Evolutionary conservation across 2,888 invertebrate species (phyloP).

Genomic region (Trichopoda pennipes): DNA sequence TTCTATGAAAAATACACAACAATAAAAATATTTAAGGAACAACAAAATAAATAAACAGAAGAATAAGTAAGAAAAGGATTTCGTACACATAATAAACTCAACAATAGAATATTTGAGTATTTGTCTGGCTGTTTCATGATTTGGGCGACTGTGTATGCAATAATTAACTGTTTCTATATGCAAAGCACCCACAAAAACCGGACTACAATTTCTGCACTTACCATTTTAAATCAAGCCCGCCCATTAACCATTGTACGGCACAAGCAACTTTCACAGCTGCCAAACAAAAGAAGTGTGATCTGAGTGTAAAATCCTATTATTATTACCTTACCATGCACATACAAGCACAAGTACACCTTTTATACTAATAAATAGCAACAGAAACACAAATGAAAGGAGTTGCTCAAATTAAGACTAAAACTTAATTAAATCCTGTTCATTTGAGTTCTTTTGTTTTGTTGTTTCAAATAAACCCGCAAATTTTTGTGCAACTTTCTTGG

Average conservation of each 20-base stretch:
- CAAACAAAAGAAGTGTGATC: conserved; percentile 64
- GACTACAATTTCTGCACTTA: conserved; percentile 62
- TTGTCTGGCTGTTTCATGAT: conserved; percentile 24
- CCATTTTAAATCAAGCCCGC: conserved; percentile 28
- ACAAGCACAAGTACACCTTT: neutral
- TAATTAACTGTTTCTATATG: conserved; percentile 78
- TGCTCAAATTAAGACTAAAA: conserved; percentile 48
- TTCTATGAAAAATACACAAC: conserved; percentile 33
- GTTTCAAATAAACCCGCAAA: conserved; percentile 55
- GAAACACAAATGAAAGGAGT: conserved; percentile 32
- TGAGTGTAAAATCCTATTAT: conserved; percentile 53
- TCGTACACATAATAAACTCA: conserved; percentile 49
- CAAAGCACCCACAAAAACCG: conserved; percentile 73
- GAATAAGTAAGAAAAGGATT: conserved; percentile 39
- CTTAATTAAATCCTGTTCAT: conserved; percentile 56
- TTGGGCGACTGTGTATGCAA: conserved; percentile 64
- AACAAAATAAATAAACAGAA: conserved; percentile 30
- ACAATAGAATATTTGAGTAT: conserved; percentile 59
- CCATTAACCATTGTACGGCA: conserved; percentile 16
- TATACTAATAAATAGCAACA: conserved; percentile 6
- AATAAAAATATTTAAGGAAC: conserved; percentile 48
- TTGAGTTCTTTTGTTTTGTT: conserved; percentile 27
- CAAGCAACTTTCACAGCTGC: conserved; percentile 10
- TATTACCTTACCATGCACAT: conserved; percentile 22
- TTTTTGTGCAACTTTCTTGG: conserved; percentile 29